These are phyloP conservation scores for Hydrotaea cyrtoneurina DNA, from an alignment of 2,888 invertebrate genomes.

Conservation along the genomic window DNA sequence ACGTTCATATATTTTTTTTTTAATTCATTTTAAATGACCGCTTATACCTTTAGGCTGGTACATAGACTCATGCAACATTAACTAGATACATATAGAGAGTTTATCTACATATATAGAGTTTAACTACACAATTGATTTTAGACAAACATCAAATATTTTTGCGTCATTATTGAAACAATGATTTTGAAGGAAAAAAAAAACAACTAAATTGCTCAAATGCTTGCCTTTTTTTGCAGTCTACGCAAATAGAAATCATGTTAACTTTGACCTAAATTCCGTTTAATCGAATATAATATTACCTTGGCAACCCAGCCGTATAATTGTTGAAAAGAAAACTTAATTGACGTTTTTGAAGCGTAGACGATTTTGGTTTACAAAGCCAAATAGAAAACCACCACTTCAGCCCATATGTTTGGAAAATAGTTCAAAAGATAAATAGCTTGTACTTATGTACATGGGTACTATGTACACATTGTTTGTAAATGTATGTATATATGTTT, in stretches of 20 bases:
- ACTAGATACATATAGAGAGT: no score
- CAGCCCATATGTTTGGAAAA: not conserved
- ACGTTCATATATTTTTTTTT: constrained; percentile 24
- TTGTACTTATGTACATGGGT: no score
- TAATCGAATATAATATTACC: not conserved
- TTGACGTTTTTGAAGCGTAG: not conserved
- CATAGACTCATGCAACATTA: not conserved
- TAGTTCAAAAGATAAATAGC: not conserved
- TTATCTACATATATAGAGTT: no score
- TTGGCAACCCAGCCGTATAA: not conserved
- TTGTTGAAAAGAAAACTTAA: not conserved
- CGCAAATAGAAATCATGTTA: constrained; percentile 12
- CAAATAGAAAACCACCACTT: not conserved
- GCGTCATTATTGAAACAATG: no score
- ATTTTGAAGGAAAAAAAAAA: no score
- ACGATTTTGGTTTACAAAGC: not conserved
- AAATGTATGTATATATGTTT: no score
- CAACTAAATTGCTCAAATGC: no score
- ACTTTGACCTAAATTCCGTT: not conserved
- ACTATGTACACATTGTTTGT: no score
- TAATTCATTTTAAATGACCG: constrained; percentile 52
- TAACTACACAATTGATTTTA: not conserved
- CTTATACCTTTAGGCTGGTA: constrained; percentile 46
- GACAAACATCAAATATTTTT: not conserved
- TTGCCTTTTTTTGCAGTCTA: no score